Conservation (phyloP, 2,888 invertebrate species). For the Dolomedes plantarius region DNA sequence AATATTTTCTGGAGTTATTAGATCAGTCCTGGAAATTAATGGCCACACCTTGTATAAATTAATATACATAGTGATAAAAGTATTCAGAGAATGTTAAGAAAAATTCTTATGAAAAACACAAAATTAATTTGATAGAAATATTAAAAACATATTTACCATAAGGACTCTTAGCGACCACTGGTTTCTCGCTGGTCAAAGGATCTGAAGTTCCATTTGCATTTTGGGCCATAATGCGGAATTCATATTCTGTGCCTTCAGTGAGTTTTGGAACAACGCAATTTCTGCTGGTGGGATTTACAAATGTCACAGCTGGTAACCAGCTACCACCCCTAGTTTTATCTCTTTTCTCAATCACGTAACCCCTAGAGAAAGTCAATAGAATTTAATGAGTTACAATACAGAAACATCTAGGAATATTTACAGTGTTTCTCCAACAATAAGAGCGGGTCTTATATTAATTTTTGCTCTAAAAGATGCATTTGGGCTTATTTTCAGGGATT, state of each 20-base stretch:
- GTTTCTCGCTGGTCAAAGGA: constrained; percentile 78
- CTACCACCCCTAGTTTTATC: constrained; percentile 95
- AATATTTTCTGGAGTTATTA: too few species aligned
- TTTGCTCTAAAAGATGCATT: too few species aligned
- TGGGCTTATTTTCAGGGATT: too few species aligned
- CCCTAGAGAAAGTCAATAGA: constrained; percentile 75
- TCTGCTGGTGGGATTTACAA: constrained; percentile 81
- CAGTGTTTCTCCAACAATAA: too few species aligned
- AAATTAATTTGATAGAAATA: too few species aligned
- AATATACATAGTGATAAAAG: too few species aligned
- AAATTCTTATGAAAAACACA: too few species aligned
- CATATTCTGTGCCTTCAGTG: constrained; percentile 95
- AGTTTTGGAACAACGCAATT: constrained; percentile 77
- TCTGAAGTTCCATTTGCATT: constrained; percentile 96
- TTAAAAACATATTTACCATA: constrained; percentile 79
- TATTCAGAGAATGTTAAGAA: too few species aligned
- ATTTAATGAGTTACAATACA: background rate
- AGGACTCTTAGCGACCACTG: constrained; percentile 67
- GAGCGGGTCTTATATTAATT: too few species aligned
- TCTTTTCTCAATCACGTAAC: constrained; percentile 95
- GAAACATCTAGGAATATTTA: too few species aligned
- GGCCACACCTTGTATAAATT: too few species aligned
- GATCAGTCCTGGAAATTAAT: too few species aligned
- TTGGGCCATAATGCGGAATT: constrained; percentile 96
- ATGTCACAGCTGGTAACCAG: constrained; percentile 96